Percentiles rank a stretch among this genome's conserved stretches.
phyloP scores from a whole-genome alignment of 2,797 vertebrate genomes.

The Podargus strigoides region DNA sequence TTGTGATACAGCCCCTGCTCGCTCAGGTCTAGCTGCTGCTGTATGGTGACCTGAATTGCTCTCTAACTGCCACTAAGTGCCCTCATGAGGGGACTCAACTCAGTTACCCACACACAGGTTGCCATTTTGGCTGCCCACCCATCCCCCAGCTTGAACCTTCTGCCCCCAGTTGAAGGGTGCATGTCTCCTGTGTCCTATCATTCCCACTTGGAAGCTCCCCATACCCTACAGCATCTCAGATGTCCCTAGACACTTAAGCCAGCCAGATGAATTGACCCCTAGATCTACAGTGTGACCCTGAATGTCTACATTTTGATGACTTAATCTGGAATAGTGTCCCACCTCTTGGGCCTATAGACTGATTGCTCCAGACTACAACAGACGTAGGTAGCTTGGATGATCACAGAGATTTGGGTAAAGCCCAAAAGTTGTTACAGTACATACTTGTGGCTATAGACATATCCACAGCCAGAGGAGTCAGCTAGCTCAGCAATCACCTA shows the following conservation, averaged over 20 bases:
- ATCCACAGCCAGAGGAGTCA: neutral
- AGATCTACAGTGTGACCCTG: neutral
- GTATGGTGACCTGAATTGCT: fast-evolving
- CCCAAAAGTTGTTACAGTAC: neutral
- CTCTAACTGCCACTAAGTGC: neutral
- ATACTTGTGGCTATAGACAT: neutral
- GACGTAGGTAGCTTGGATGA: neutral
- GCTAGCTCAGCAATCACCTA: neutral
- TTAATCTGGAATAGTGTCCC: neutral
- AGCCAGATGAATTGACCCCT: neutral
- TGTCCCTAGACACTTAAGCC: neutral
- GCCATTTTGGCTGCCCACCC: neutral
- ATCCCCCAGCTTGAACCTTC: neutral
- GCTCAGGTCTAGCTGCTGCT: neutral
- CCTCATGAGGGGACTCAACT: neutral
- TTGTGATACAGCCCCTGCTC: neutral
- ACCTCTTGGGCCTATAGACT: neutral
- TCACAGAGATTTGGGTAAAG: neutral
- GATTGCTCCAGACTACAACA: neutral
- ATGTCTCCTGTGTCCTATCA: neutral
- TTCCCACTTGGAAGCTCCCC: neutral
- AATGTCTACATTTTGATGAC: neutral
- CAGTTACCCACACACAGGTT: neutral
- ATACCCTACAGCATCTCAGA: neutral
- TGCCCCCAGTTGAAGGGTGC: neutral